Evolutionary conservation across 2,797 vertebrate species (phyloP), one percentile per base, ranked within the genome.

Genomic region (Limosa lapponica): DNA sequence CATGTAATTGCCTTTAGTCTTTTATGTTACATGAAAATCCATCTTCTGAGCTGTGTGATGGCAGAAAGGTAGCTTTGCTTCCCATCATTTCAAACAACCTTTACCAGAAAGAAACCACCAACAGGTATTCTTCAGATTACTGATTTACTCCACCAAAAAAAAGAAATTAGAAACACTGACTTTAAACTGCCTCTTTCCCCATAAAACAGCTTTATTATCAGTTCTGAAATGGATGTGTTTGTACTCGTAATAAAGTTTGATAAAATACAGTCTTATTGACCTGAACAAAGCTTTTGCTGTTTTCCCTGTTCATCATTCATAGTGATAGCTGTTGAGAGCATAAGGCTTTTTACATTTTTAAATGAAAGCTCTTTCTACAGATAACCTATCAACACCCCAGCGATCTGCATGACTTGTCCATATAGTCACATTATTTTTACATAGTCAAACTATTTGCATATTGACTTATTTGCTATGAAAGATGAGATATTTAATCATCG

Each of bases 131-230:
- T 82, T 48, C 20, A 58, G 39, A 93, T 84, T 91, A 80, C 78
- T 58, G 72, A 93, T 89, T 82, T 89, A 81, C 34, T 89, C 44
- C 64, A 54, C 9, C 12, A 72, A 81, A 87, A 88, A 52, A 52
- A 32, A 57, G 1, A 93, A 64, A 78, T 10, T 8, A 85, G 49
- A 86, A 96, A 65, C 28, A 86, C 12, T 27, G 58, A 75, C 51
- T 94, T 92, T 64, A 74, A 89, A 73, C 55, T 84, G 55, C 81
- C 57, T 89, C 34, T 86, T 87, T 93, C 82, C 32, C 54, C 30
- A 69, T 83, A 91, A 84, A 95, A 87, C 44, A 59, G 22, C 78
- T 93, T 96, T 90, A 86, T 95, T 72, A 90, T 96, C 59, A 90
- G 46, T 30, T 93, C 83, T 88, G 39, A 92, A 77, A 78, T 59